A percentile compares a stretch with the other conserved stretches of the same genome.
Conservation (phyloP, 2,113 vertebrate genomes). For the Albula goreensis region DNA sequence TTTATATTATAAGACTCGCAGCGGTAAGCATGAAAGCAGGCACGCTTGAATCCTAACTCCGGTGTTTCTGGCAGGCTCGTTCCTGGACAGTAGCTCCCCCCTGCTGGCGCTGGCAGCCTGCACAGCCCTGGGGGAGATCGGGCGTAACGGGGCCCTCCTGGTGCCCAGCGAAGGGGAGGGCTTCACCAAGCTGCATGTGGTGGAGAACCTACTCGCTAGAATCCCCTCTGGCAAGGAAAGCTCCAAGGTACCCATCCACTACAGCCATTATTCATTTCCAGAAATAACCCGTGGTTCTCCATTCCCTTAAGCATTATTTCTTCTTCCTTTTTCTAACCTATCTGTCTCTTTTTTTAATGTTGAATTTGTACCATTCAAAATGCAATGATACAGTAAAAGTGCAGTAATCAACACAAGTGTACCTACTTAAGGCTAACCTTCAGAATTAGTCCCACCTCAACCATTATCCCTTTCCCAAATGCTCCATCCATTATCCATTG, state of each 20-base stretch:
- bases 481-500: no score
- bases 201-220: constrained; percentile 85
- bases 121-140: constrained; percentile 90
- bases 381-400: no score
- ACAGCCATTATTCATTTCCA: background rate
- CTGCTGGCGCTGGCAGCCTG: constrained; percentile 85
- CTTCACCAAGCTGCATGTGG: constrained; percentile 84
- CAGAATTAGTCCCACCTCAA: no score
- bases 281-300: no score
- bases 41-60: background rate
- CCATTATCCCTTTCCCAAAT: no score
- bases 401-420: no score
- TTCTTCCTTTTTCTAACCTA: no score
- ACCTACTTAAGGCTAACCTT: no score
- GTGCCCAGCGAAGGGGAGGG: constrained; percentile 83
- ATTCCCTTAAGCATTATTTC: no score
- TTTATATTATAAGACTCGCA: background rate
- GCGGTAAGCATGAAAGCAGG: background rate
- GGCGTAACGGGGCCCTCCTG: constrained; percentile 84
- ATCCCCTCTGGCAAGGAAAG: constrained; percentile 94
- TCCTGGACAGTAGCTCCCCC: constrained; percentile 83
- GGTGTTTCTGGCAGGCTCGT: constrained; percentile 72
- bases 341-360: no score
- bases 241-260: constrained; percentile 72
- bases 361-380: no score